Evolutionary conservation across 2,113 vertebrate species (phyloP).

Genomic region (Caracal caracal): DNA sequence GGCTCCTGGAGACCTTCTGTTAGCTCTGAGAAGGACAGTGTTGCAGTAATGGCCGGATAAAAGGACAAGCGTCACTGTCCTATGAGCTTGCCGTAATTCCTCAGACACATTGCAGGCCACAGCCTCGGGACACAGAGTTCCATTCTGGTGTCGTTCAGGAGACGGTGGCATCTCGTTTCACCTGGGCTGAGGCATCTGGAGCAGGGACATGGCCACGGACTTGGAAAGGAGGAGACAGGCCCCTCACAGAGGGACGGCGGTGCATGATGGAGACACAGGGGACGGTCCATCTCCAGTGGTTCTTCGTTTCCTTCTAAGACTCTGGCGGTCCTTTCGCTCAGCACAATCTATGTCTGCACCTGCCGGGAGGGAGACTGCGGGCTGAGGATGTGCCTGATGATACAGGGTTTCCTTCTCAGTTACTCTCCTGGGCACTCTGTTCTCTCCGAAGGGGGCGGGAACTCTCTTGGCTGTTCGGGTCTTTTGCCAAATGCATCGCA

Average conservation of each 20-base stretch:
- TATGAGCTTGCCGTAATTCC: background rate
- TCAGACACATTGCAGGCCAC: background rate
- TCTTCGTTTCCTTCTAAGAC: constrained; percentile 93
- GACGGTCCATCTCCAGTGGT: constrained; percentile 84
- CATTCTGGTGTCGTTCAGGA: background rate
- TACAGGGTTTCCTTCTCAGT: constrained; percentile 67
- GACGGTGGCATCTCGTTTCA: background rate
- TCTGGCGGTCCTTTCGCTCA: constrained; percentile 92
- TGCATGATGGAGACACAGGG: background rate
- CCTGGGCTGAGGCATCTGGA: background rate
- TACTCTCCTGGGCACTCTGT: constrained; percentile 77
- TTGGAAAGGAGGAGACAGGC: background rate
- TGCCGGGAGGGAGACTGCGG: constrained; percentile 67
- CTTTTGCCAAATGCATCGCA: constrained; percentile 63
- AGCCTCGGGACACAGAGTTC: background rate
- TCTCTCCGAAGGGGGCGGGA: constrained; percentile 74
- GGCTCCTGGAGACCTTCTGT: constrained; percentile 68
- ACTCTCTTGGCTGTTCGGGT: constrained; percentile 73
- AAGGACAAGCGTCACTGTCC: constrained; percentile 62
- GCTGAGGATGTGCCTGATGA: constrained; percentile 69
- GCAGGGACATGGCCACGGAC: background rate
- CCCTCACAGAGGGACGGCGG: background rate
- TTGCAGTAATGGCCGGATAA: constrained; percentile 79
- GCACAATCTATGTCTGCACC: constrained; percentile 90
- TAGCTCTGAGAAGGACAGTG: constrained; percentile 78